Evolutionary conservation across 2,797 vertebrate genomes (phyloP).

Genomic region (Sylvia borin): DNA sequence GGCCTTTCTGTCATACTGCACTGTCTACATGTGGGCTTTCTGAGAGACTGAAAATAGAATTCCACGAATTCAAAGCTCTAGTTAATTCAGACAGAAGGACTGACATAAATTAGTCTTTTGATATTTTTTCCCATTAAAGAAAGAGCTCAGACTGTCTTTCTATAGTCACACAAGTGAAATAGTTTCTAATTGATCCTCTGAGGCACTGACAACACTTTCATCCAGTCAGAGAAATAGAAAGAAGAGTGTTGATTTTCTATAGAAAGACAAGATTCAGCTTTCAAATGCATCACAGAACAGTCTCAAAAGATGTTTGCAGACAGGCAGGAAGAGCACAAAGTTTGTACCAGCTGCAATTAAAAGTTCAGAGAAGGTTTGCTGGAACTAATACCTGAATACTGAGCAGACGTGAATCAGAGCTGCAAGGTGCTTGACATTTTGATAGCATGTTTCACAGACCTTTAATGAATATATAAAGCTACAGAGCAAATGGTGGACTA

Average conservation of each 20-base stretch:
- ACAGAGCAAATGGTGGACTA: background rate
- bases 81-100: background rate
- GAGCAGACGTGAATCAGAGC: background rate
- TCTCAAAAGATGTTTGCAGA: constrained; percentile 1
- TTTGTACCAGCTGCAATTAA: constrained; percentile 19
- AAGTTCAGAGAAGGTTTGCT: constrained; percentile 11
- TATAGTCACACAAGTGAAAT: background rate
- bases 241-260: background rate
- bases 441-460: background rate
- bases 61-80: background rate
- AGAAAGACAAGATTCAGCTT: background rate
- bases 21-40: background rate
- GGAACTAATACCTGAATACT: background rate
- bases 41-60: background rate
- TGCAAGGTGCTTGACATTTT: constrained; percentile 22
- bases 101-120: background rate
- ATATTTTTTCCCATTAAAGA: background rate
- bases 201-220: background rate
- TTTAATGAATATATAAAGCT: constrained; percentile 8
- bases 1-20: background rate
- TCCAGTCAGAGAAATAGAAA: background rate
- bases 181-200: background rate
- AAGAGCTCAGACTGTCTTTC: background rate
- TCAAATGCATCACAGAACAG: background rate
- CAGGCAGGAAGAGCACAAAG: background rate